Base-by-base conservation (phyloP, 2,797 vertebrate species). In the Tragopan temminckii region DNA sequence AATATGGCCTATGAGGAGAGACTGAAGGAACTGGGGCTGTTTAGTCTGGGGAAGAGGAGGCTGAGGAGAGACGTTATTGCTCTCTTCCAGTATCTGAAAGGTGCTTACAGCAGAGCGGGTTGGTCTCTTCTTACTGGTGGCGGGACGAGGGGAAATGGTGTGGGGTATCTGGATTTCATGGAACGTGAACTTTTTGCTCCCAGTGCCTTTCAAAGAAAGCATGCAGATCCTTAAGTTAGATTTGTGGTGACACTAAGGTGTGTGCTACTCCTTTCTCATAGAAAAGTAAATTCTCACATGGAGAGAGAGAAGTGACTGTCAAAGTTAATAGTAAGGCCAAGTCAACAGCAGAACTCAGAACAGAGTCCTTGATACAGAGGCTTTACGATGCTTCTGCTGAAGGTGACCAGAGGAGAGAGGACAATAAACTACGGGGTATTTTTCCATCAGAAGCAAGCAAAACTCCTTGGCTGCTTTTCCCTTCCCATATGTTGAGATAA, bases 361-460 rank as follows among this genome's bases (percentile, higher is more conserved):
- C 61, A 1, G 31, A 76, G 66, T 42, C 62, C 52, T 21, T 10
- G 21, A n/a, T 91, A 52, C 70, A 58, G 70, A 89, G 74, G 40
- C 79, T 93, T 94, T 87, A 42, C 42, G 74, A 64, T 42, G 59
- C 70, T 83, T 72, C 69, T 91, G 87, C 92, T 88, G 82, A 13
- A 70, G 80, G 80, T 94, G 91, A 88, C 82, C 1, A 2, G 64
- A 36, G 2, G 87, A 88, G 80, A 79, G 57, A 85, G 80, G 70
- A 84, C 80, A 77, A 88, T 93, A 94, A 95, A 88, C 82, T 70
- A 43, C 1, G 0, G 1, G 29, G 85, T 91, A 85, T 89, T 92
- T 94, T 94, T 94, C 93, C 85, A 92, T 67, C 57, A 81, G 89
- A 92, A 92, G 85, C 85, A 76, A 93, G 91, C 63, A 79, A 75